Evolutionary conservation across 2,797 vertebrate species (phyloP).

Genomic region (Erethizon dorsatum): DNA sequence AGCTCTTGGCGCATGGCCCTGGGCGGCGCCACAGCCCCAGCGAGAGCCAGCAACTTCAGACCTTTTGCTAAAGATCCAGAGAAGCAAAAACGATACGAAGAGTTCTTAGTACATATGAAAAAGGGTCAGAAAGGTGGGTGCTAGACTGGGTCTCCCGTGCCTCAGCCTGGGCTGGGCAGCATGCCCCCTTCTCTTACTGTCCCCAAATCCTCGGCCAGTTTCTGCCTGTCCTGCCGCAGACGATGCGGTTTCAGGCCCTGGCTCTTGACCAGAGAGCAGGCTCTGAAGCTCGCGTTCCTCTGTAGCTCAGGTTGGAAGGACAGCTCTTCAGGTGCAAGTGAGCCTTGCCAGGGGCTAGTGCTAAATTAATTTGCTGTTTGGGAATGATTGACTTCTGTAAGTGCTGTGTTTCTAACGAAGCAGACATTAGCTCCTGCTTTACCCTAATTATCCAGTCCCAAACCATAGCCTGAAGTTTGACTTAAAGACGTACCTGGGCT

Average conservation of each 20-base stretch:
- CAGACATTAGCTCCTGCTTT: not conserved
- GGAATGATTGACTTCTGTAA: not conserved
- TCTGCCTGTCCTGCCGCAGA: not conserved
- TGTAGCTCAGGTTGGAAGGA: not conserved
- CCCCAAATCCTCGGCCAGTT: not conserved
- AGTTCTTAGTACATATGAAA: constrained; percentile 92
- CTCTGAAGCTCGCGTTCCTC: not conserved
- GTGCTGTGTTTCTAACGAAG: not conserved
- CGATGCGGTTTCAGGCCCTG: not conserved
- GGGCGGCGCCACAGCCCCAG: constrained; percentile 46
- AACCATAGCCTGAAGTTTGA: constrained; percentile 9
- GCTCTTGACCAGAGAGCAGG: not conserved
- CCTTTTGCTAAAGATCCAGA: constrained; percentile 94
- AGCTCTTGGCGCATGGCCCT: constrained; percentile 84
- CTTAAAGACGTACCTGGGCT: not conserved
- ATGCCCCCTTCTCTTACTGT: not conserved
- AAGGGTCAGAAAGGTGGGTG: constrained; percentile 93
- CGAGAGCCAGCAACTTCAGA: constrained; percentile 91
- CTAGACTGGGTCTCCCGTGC: not conserved
- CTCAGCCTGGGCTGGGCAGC: fast-evolving
- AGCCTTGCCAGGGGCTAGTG: not conserved
- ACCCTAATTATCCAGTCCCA: not conserved
- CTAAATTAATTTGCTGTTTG: not conserved
- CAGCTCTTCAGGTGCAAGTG: not conserved
- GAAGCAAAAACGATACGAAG: constrained; percentile 96